A percentile compares a stretch with the other conserved stretches of the same genome.
These are phyloP conservation scores for Ophiothrix spiculata DNA, from an alignment of 35 echinoderm and acorn worm species.

Conservation along the genomic window DNA sequence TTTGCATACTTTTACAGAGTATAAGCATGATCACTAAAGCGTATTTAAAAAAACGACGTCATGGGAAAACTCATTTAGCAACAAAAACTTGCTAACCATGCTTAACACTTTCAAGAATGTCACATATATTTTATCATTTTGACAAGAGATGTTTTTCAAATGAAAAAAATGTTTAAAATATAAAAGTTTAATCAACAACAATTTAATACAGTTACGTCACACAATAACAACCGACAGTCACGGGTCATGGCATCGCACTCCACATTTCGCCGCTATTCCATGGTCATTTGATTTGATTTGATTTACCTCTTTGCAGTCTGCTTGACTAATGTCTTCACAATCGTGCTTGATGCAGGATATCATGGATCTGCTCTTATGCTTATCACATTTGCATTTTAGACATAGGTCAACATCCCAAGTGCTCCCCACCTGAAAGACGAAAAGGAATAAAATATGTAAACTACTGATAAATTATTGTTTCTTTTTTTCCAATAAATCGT, in stretches of 20 bases:
- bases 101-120: no score
- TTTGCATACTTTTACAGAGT: no score
- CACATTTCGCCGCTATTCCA: background rate
- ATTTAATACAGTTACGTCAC: background rate
- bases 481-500: background rate
- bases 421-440: background rate
- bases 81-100: no score
- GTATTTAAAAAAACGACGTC: no score
- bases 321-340: background rate
- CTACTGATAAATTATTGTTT: background rate
- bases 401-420: slow-evolving; percentile 13
- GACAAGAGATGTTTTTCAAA: background rate
- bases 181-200: background rate
- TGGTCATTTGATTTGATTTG: background rate
- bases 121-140: no score
- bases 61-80: no score
- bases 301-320: slow-evolving; percentile 32
- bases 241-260: background rate
- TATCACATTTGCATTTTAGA: slow-evolving; percentile 8
- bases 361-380: background rate
- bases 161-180: background rate
- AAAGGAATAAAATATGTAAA: background rate
- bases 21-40: no score
- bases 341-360: slow-evolving; percentile 4
- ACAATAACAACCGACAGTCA: background rate